Evolutionary conservation across 2,113 vertebrate species (phyloP), one percentile per base, ranked within the genome.

Genomic region (Rhea americana): DNA sequence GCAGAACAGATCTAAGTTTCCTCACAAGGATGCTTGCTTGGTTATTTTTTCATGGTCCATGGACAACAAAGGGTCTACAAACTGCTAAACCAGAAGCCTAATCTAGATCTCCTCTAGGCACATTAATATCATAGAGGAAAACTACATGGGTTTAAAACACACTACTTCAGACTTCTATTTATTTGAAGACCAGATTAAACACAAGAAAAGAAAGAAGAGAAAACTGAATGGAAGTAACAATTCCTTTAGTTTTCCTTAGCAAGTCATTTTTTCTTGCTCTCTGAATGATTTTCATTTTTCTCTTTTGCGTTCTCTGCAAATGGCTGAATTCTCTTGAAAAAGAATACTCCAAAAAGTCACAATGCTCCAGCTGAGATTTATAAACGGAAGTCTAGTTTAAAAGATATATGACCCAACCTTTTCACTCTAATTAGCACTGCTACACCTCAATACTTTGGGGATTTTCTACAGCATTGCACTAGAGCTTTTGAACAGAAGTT

Each of bases 401-500:
- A 39, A 6, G 3, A 68, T 20, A 37, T 12, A 32, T 1, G 1
- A 45, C 5, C 9, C 47, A 41, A 66, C 26, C 0, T 20, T 62
- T 43, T 32, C 19, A 67, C 32, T 35, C 62, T 43, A 28, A 62
- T 22, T 21, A 32, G 74, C 35, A 13, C 50, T 58, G 32, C 48
- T 28, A 11, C 13, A 9, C 13, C 37, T 37, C 47, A 68, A 5
- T 11, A 30, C 14, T 67, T 68, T 9, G 3, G 7, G 43, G 8
- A 3, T 16, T 55, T 85, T 71, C 51, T 78, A 18, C 24, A 81
- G 50, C 2, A 4, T 1, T 22, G 30, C 63, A 70, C 50, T 35
- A 55, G 62, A 62, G 47, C 6, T 72, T 53, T 19, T 10, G 53
- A 24, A 83, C 9, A 26, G 39, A 66, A 73, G 47, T 35, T 61